Conservation (phyloP, 2,888 invertebrate species). For the Andrena marginata region DNA sequence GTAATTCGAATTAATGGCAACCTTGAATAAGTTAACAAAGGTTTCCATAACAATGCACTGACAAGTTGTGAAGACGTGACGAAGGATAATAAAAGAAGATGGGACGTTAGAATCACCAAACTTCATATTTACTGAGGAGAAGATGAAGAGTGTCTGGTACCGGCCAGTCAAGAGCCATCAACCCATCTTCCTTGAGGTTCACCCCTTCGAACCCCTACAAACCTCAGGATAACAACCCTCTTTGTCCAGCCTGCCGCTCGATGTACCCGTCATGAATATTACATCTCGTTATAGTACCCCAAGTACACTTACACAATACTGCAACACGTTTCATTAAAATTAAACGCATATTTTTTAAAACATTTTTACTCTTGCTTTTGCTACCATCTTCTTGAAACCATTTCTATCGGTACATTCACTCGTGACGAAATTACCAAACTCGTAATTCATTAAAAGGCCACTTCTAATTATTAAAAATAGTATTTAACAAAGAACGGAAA, state of each 20-base stretch:
- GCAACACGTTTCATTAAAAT: conserved; percentile 21
- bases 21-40: not conserved
- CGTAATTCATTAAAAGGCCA: no score
- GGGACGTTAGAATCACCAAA: conserved; percentile 48
- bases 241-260: conserved; percentile 34
- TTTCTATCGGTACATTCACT: no score
- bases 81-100: conserved; percentile 38
- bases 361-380: not conserved
- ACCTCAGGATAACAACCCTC: conserved; percentile 66
- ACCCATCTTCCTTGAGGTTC: conserved; percentile 47
- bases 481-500: no score
- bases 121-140: conserved; percentile 69
- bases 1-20: no score
- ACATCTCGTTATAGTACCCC: conserved; percentile 66
- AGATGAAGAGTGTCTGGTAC: conserved; percentile 68
- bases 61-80: conserved; percentile 6
- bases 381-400: not conserved
- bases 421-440: no score
- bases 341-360: not conserved
- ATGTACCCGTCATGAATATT: conserved; percentile 72
- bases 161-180: conserved; percentile 67
- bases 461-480: no score
- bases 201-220: conserved; percentile 46
- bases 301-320: conserved; percentile 27
- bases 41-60: conserved; percentile 5